Conservation (phyloP, 2,888 invertebrate genomes). For the Synanthedon tipuliformis region DNA sequence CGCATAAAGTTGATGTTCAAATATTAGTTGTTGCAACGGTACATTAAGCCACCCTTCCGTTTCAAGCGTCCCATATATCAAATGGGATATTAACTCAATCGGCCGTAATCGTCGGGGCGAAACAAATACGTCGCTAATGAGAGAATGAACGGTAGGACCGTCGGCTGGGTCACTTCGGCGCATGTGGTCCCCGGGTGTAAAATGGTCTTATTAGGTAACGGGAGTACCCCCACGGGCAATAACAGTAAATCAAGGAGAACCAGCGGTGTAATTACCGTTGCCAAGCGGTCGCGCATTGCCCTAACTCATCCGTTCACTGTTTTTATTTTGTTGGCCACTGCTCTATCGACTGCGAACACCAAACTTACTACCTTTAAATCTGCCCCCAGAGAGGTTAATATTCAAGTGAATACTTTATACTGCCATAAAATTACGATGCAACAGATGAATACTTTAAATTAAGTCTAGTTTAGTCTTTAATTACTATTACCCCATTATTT, state of each 20-base stretch:
- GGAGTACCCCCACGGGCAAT: constrained; percentile 70
- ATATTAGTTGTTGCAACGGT: constrained; percentile 4
- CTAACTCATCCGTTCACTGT: constrained; percentile 66
- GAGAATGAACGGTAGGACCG: constrained; percentile 55
- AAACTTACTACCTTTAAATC: constrained; percentile 65
- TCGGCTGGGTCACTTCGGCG: constrained; percentile 36
- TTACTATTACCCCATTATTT: too few relatives aligned
- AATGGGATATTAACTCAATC: constrained; percentile 60
- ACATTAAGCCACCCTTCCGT: constrained; percentile 36
- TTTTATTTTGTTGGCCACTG: constrained; percentile 66
- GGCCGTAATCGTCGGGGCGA: constrained; percentile 53
- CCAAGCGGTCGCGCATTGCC: constrained; percentile 62
- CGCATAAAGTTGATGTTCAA: background rate
- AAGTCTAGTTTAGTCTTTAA: too few relatives aligned
- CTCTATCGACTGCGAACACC: constrained; percentile 62
- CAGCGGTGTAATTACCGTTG: constrained; percentile 71
- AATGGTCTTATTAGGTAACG: constrained; percentile 70
- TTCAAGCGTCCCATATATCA: constrained; percentile 50
- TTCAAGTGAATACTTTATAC: constrained; percentile 50
- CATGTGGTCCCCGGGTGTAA: constrained; percentile 65
- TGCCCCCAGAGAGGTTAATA: constrained; percentile 58
- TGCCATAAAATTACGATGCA: constrained; percentile 44
- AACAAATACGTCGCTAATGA: constrained; percentile 63
- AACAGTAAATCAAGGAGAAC: constrained; percentile 72
- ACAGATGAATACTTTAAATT: background rate